Percentiles rank a stretch among this genome's conserved stretches.
Evolutionary conservation across 2,888 invertebrate species (phyloP).

Genomic region (Rotaria sp.): DNA sequence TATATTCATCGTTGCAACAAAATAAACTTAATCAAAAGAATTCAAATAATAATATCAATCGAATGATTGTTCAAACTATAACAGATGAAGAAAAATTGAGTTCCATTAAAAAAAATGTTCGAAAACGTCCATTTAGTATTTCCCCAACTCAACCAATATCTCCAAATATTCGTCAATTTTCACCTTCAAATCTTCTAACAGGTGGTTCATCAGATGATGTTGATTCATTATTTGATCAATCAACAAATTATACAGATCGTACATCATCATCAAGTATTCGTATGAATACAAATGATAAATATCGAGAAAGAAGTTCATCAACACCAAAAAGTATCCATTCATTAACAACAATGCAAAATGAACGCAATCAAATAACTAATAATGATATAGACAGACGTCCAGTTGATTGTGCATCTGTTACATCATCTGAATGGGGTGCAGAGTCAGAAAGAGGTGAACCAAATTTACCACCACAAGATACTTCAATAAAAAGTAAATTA

Average conservation of each 20-base stretch:
- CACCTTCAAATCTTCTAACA: neutral
- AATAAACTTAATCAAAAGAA: neutral
- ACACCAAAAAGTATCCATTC: neutral
- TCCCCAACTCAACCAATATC: neutral
- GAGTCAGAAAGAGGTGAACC: neutral
- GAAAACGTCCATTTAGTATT: neutral
- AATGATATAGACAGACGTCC: neutral
- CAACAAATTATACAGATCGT: neutral
- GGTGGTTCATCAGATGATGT: neutral
- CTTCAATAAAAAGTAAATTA: neutral
- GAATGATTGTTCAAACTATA: neutral
- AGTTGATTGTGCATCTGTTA: conserved; percentile 17
- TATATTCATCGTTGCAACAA: too few species aligned
- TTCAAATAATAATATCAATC: neutral
- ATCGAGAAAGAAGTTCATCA: neutral
- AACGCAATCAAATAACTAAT: neutral
- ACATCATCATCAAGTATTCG: neutral
- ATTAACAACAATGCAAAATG: neutral
- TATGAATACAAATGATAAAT: neutral
- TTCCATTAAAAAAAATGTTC: neutral
- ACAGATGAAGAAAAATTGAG: neutral
- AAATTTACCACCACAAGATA: too few species aligned
- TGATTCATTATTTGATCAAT: neutral
- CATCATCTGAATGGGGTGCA: conserved; percentile 19
- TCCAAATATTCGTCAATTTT: neutral